These are phyloP conservation scores for Eupsilia transversa DNA, from an alignment of 2,888 invertebrate species.

Conservation along the genomic window DNA sequence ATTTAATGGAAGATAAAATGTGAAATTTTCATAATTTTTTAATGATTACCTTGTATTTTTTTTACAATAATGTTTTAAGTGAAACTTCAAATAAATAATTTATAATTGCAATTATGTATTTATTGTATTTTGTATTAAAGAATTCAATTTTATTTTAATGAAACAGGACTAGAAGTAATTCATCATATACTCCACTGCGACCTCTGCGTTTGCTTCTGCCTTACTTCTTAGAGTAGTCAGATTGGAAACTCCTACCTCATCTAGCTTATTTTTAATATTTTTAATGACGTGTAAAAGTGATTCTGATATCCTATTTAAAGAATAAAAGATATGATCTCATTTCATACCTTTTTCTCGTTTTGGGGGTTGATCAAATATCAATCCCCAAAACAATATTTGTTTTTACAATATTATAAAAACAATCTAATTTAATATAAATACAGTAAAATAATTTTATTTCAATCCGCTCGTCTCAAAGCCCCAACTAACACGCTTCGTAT, in stretches of 20 bases:
- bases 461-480: conserved; percentile 46
- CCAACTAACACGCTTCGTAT: conserved; percentile 29
- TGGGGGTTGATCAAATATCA: too few relatives aligned
- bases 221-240: too few relatives aligned
- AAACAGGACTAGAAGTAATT: background rate
- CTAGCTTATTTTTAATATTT: too few relatives aligned
- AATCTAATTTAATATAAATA: background rate
- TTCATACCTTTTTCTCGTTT: too few relatives aligned
- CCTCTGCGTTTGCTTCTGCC: too few relatives aligned
- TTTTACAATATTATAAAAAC: background rate
- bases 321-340: too few relatives aligned
- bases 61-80: background rate
- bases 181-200: too few relatives aligned
- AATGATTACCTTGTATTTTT: background rate
- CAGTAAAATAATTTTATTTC: background rate
- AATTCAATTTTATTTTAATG: background rate
- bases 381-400: background rate
- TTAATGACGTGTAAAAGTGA: too few relatives aligned
- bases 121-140: background rate
- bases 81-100: background rate
- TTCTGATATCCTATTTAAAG: too few relatives aligned
- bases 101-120: background rate
- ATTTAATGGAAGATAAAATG: background rate
- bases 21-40: background rate
- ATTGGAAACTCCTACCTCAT: too few relatives aligned